phyloP scores from a whole-genome alignment of 2,113 vertebrate genomes.

The Trogon melanurus region DNA sequence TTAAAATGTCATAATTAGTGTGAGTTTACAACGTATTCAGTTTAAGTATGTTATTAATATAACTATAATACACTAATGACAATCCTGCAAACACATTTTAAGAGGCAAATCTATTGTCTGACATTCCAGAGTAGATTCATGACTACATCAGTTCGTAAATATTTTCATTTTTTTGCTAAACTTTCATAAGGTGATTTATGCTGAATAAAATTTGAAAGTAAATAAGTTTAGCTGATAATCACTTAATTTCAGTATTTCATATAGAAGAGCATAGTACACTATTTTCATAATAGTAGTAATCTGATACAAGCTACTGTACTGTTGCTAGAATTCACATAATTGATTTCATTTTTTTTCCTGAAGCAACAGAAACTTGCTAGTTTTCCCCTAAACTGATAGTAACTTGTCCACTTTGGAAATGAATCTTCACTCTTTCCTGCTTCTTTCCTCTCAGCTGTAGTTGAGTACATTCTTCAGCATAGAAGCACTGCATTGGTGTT shows the following conservation, averaged over 20 bases:
- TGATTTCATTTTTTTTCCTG: not conserved
- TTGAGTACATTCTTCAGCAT: not conserved
- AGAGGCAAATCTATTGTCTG: constrained; percentile 5
- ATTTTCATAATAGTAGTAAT: not conserved
- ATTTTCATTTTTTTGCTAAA: constrained; percentile 23
- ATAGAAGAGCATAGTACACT: not conserved
- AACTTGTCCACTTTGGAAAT: not conserved
- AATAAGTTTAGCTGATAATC: not conserved
- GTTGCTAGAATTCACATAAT: not conserved
- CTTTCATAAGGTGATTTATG: constrained; percentile 26
- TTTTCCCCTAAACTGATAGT: not conserved
- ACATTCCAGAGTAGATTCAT: constrained; percentile 3
- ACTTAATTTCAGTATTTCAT: not conserved
- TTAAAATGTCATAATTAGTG: constrained; percentile 10
- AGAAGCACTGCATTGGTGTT: not conserved
- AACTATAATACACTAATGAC: not conserved
- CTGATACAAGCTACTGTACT: not conserved
- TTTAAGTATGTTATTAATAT: not conserved
- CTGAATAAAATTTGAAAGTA: constrained; percentile 29
- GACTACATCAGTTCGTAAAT: not conserved
- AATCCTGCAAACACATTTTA: not conserved
- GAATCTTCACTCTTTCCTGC: not conserved
- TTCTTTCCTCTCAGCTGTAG: not conserved
- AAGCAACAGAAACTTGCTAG: not conserved
- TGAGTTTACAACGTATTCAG: not conserved